A percentile compares a stretch with the other conserved stretches of the same genome.
Evolutionary conservation across 1,140 invertebrate genomes (phyloP).

Genomic region (Drosophila asahinai): DNA sequence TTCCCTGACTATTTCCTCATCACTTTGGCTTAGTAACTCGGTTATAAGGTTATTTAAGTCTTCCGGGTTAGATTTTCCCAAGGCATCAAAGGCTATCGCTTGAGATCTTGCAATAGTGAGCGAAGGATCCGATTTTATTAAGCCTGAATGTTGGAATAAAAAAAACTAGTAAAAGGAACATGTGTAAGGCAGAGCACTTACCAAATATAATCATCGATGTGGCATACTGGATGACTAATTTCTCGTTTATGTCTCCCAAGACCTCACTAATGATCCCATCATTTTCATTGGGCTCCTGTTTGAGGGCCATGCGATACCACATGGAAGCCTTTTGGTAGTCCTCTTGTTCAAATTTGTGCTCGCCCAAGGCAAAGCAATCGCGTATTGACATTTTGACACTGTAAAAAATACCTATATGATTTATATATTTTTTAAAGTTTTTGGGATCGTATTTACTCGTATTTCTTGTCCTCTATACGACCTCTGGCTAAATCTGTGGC

Average conservation of each 20-base stretch:
- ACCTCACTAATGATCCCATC: background rate
- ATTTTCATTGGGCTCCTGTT: conserved; percentile 14
- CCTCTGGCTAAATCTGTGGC: conserved; percentile 31
- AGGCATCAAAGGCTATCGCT: background rate
- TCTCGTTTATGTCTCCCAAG: conserved; percentile 11
- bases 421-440: background rate
- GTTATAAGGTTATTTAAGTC: conserved; percentile 1
- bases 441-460: background rate
- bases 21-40: conserved; percentile 12
- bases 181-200: background rate
- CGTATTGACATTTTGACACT: conserved; percentile 31
- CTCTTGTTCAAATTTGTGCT: conserved; percentile 25
- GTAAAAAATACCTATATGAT: background rate
- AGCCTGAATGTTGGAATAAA: background rate
- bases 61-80: background rate
- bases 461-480: conserved; percentile 5
- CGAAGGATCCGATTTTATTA: conserved; percentile 2
- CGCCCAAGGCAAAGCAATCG: conserved; percentile 38
- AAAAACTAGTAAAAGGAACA: too few species aligned
- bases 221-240: conserved; percentile 14
- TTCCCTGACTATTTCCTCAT: conserved; percentile 17
- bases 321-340: conserved; percentile 34
- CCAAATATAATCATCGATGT: conserved; percentile 23
- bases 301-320: conserved; percentile 47
- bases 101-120: background rate